These are phyloP conservation scores for Cheilinus undulatus DNA, from an alignment of 2,113 vertebrate genomes.

Conservation along the genomic window DNA sequence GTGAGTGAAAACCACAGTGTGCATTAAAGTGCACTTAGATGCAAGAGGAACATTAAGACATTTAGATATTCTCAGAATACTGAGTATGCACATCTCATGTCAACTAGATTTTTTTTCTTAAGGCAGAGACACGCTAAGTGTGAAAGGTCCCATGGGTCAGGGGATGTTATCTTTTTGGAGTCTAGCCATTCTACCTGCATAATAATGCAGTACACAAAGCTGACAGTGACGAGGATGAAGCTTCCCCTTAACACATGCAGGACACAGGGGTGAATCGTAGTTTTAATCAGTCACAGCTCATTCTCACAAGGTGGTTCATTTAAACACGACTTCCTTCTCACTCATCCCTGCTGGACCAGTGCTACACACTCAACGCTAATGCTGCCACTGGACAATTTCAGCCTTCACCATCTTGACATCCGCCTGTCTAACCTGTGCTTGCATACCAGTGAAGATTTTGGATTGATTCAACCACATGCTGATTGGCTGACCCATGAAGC, in stretches of 20 bases:
- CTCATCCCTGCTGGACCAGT: background rate
- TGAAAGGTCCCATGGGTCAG: background rate
- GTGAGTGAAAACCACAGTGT: background rate
- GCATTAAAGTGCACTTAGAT: background rate
- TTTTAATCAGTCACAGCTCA: background rate
- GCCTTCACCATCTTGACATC: background rate
- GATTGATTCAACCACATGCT: too few relatives aligned
- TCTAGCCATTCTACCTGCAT: too few relatives aligned
- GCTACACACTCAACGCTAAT: background rate
- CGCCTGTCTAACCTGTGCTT: background rate
- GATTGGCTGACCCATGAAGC: too few relatives aligned
- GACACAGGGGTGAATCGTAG: background rate
- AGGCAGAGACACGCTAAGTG: background rate
- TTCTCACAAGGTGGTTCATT: background rate
- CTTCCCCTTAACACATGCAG: background rate
- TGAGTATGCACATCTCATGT: background rate
- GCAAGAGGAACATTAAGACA: conserved; percentile 10
- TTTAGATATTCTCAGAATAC: background rate
- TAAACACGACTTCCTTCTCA: background rate
- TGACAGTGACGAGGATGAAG: background rate
- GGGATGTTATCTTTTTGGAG: background rate
- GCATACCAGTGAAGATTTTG: too few relatives aligned
- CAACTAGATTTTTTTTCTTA: conserved; percentile 16
- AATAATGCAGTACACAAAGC: too few relatives aligned
- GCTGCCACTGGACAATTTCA: background rate